Percentiles rank a stretch among this genome's conserved stretches.
phyloP scores from a whole-genome alignment of 2,888 invertebrate species.

The Phrixothrix hirtus region DNA sequence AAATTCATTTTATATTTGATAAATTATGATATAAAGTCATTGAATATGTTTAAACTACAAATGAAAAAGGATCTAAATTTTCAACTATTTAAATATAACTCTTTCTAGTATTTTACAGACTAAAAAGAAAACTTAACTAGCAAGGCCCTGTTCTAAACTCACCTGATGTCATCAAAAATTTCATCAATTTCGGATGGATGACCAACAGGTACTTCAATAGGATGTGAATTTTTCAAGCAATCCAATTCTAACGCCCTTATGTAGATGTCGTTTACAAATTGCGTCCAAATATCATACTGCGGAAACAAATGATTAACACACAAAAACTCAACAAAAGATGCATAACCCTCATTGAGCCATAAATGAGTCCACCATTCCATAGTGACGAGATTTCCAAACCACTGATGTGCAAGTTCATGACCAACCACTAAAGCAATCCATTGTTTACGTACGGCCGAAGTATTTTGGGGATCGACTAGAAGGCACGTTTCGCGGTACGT shows the following conservation, averaged over 20 bases:
- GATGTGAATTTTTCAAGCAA: slow-evolving; percentile 87
- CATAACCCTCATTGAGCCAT: slow-evolving; percentile 89
- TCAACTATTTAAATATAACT: too few relatives aligned
- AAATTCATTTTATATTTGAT: too few relatives aligned
- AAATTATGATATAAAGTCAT: too few relatives aligned
- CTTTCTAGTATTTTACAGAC: too few relatives aligned
- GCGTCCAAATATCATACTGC: slow-evolving; percentile 95
- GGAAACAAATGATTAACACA: slow-evolving; percentile 92
- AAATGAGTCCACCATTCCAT: slow-evolving; percentile 98
- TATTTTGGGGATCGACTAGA: slow-evolving; percentile 86
- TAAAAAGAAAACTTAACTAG: too few relatives aligned
- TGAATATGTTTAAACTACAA: too few relatives aligned
- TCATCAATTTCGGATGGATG: slow-evolving; percentile 95
- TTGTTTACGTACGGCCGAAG: slow-evolving; percentile 80
- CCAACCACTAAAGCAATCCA: slow-evolving; percentile 85
- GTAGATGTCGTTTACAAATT: slow-evolving; percentile 90
- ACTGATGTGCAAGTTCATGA: slow-evolving; percentile 95
- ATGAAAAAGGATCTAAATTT: too few relatives aligned
- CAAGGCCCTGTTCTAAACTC: neutral
- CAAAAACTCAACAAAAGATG: slow-evolving; percentile 92
- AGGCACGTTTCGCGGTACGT: slow-evolving; percentile 89
- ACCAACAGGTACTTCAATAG: slow-evolving; percentile 92
- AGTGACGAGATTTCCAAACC: slow-evolving; percentile 97
- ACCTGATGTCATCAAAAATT: slow-evolving; percentile 88
- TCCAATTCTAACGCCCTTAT: slow-evolving; percentile 85